Conservation (phyloP, 1,140 invertebrate genomes). For the Acyrthosiphon pisum region DNA sequence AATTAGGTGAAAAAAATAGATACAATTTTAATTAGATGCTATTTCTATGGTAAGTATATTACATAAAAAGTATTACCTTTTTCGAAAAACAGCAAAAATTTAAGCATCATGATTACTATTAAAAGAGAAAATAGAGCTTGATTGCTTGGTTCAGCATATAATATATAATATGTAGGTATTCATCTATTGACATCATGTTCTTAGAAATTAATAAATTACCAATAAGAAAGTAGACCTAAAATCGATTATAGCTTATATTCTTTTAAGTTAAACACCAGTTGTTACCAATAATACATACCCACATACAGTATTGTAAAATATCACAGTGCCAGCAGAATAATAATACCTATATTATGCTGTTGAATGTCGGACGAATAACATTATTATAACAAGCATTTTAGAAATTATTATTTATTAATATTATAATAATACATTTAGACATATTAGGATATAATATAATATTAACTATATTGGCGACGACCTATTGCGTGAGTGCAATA, state of each 20-base stretch:
- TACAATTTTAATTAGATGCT: neutral
- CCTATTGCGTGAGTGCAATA: neutral
- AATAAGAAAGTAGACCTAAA: slow-evolving; percentile 15
- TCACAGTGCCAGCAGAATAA: neutral
- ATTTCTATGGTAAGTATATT: neutral
- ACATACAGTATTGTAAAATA: neutral
- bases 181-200: neutral
- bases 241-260: neutral
- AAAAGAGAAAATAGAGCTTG: slow-evolving; percentile 31
- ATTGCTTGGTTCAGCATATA: neutral
- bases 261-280: neutral
- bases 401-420: neutral
- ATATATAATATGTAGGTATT: too few species aligned
- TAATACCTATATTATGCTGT: neutral
- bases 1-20: neutral
- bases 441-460: neutral
- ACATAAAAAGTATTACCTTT: neutral
- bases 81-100: neutral
- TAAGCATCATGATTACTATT: neutral
- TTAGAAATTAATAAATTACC: slow-evolving; percentile 12
- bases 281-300: neutral
- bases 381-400: neutral
- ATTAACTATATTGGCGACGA: too few species aligned
- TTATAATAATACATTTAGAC: neutral
- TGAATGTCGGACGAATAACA: neutral